Percentiles rank a stretch among this genome's conserved stretches.
phyloP scores from a whole-genome alignment of 2,797 vertebrate genomes.

The Sylvia borin region DNA sequence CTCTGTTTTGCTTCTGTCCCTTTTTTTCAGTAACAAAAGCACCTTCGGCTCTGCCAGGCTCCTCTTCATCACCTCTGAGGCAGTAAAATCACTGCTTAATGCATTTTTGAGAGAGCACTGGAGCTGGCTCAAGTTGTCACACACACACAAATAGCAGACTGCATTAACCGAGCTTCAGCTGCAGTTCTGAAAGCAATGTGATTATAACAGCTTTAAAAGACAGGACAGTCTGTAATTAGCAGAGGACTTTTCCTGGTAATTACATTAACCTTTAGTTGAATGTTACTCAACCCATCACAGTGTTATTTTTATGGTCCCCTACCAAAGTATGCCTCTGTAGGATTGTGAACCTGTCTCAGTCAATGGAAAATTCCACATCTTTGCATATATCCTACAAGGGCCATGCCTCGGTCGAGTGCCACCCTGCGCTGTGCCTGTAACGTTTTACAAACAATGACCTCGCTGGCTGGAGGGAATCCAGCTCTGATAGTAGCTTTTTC shows the following conservation, averaged over 20 bases:
- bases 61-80: not conserved
- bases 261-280: slow-evolving; percentile 33
- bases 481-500: slow-evolving; percentile 7
- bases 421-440: not conserved
- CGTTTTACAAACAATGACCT: slow-evolving; percentile 61
- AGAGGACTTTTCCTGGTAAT: not conserved
- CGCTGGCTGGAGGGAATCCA: slow-evolving; percentile 59
- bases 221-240: slow-evolving; percentile 13
- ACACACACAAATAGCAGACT: not conserved
- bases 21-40: not conserved
- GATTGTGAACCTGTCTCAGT: not conserved
- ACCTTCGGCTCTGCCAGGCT: not conserved
- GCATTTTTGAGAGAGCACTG: not conserved
- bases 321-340: not conserved
- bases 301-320: not conserved
- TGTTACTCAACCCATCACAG: not conserved
- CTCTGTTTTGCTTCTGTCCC: not conserved
- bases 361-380: slow-evolving; percentile 61
- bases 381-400: not conserved
- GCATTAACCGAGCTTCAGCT: not conserved
- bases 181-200: slow-evolving; percentile 6
- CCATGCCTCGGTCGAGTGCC: not conserved
- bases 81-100: not conserved
- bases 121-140: not conserved
- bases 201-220: slow-evolving; percentile 44